Evolutionary conservation across 2,888 invertebrate species (phyloP), one percentile per base, ranked within the genome.

Genomic region (Leptarthrus brevirostris): DNA sequence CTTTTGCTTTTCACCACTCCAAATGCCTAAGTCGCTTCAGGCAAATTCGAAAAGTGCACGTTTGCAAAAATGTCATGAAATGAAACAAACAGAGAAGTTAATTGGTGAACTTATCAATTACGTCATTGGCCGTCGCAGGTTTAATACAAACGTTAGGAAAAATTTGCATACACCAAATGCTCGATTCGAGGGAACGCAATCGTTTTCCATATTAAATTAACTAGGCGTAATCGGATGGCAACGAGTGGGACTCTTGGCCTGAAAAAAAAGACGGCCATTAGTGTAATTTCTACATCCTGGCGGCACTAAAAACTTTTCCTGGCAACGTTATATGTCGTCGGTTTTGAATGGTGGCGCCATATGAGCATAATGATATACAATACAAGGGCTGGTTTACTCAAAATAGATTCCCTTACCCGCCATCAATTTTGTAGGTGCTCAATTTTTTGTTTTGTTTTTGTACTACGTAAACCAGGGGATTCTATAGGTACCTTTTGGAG

Each of bases 201-300:
- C 18, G 22, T 18, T 40, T 56, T 61, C 6, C 44, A 36, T 40
- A 20, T n/a, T 40, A 40, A 61, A 20, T 20, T 12, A 40, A 61
- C 40, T n/a, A 40, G 20, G 12, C 40, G 6, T 44, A 61, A 61
- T 61, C 61, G 16, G 18, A 44, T 49, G 49, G 49, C 18, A 49
- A 49, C 49, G 20, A 49, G 22, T 18, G 18, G 14, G 4, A 49
- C 16, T 49, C n/a, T 40, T n/a, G 18, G 47, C n/a, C 47, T 16
- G 61, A 4, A 12, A 34, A 61, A 61, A 61, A 61, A 40, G 16
- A 18, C 36, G 2, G n/a, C 14, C 64, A 40, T 26, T 64, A 14
- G 16, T 40, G 24, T 47, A 20, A 49, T 14, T 47, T 64, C 24
- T 24, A 64, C 44, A 24, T 64, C 24, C 64, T 44, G 64, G 12